Conservation (phyloP, 2,113 vertebrate genomes). For the Synchiropus splendidus region DNA sequence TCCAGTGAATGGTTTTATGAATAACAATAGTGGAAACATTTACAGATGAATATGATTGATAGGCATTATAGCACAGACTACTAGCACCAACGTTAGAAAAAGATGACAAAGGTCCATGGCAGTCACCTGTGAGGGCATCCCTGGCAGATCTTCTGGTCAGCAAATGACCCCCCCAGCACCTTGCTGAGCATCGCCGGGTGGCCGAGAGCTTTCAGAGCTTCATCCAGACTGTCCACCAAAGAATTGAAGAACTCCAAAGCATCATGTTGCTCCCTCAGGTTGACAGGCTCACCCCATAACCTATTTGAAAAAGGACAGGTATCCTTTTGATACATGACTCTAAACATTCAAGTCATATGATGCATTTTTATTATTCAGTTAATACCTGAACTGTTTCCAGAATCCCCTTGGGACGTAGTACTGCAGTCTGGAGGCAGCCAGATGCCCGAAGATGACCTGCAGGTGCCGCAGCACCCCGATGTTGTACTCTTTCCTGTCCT, state of each 20-base stretch:
- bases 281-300: conserved; percentile 98
- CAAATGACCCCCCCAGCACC: conserved; percentile 97
- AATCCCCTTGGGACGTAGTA: conserved; percentile 98
- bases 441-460: conserved; percentile 96
- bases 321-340: not conserved
- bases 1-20: too few relatives aligned
- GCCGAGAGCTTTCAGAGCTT: conserved; percentile 95
- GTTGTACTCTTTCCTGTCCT: conserved; percentile 98
- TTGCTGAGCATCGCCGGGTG: conserved; percentile 98
- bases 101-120: too few relatives aligned
- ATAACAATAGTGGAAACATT: too few relatives aligned
- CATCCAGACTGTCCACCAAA: conserved; percentile 96
- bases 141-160: conserved; percentile 99
- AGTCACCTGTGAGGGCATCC: conserved; percentile 91
- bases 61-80: too few relatives aligned
- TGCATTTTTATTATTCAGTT: too few relatives aligned
- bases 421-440: conserved; percentile 93
- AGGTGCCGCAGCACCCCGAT: conserved; percentile 97
- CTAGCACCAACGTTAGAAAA: too few relatives aligned
- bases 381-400: conserved; percentile 97
- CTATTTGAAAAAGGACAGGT: conserved; percentile 45
- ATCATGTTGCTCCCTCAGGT: conserved; percentile 94
- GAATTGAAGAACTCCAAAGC: conserved; percentile 99
- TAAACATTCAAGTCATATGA: not conserved
- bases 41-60: too few relatives aligned